Evolutionary conservation across 2,113 vertebrate genomes (phyloP).

Genomic region (Gavia stellata): DNA sequence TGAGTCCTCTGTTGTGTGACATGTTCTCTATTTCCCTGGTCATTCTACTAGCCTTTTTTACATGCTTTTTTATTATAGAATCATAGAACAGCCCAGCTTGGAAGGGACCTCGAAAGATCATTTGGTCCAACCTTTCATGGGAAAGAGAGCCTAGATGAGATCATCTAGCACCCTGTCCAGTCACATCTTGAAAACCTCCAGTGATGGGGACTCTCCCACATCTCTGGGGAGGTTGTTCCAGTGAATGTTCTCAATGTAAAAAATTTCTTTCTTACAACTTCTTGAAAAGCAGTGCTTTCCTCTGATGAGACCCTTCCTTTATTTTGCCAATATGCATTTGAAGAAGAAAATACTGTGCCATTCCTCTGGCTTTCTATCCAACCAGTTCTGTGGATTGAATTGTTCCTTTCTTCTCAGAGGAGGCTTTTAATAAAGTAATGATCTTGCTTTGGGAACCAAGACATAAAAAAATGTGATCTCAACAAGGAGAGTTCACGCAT

Average conservation of each 20-base stretch:
- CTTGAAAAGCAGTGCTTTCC: background rate
- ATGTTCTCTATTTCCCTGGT: background rate
- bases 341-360: background rate
- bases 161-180: background rate
- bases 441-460: background rate
- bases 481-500: background rate
- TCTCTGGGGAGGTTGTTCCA: background rate
- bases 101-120: background rate
- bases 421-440: background rate
- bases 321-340: background rate
- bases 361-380: background rate
- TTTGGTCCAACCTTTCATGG: background rate
- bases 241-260: background rate
- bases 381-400: background rate
- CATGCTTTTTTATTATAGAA: background rate
- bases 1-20: background rate
- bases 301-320: background rate
- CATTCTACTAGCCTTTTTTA: background rate
- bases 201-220: fast-evolving
- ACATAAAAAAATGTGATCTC: background rate
- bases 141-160: background rate
- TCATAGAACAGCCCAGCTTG: background rate
- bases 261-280: background rate
- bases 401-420: background rate
- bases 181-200: background rate